These are phyloP conservation scores for Coendou prehensilis DNA, from an alignment of 2,797 vertebrate genomes.

Conservation along the genomic window DNA sequence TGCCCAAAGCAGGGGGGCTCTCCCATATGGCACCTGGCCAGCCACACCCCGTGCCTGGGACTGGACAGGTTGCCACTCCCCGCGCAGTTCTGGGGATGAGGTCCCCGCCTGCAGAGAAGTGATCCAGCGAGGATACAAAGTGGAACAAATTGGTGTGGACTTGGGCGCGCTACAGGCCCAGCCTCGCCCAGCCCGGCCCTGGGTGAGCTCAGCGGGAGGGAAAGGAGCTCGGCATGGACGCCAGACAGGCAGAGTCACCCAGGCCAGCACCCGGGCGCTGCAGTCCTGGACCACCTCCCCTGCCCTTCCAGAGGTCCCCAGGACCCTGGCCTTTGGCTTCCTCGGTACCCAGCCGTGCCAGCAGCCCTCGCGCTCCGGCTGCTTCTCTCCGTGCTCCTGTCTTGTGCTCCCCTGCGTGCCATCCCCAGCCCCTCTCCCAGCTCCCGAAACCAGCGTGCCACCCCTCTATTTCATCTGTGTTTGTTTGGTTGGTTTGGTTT, in stretches of 20 bases:
- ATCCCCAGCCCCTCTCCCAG: neutral
- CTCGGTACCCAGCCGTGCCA: neutral
- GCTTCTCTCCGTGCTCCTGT: neutral
- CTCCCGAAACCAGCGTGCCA: neutral
- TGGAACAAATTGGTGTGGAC: neutral
- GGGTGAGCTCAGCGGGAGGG: neutral
- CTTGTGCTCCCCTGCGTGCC: neutral
- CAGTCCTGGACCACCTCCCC: neutral
- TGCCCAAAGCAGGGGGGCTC: neutral
- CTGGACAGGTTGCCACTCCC: neutral
- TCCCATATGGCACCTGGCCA: neutral
- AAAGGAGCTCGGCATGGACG: neutral
- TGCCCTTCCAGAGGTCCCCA: too few relatives aligned
- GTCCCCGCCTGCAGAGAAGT: neutral
- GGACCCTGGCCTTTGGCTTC: neutral
- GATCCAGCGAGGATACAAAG: neutral
- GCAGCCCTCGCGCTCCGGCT: neutral
- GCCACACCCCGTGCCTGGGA: neutral
- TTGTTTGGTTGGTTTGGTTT: neutral
- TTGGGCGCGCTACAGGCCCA: accelerated
- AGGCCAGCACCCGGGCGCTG: neutral
- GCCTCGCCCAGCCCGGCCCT: neutral
- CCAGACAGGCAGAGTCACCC: neutral
- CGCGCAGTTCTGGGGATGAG: neutral
- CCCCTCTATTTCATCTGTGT: neutral